Evolutionary conservation across 2,113 vertebrate genomes (phyloP).

Genomic region (Pygoscelis adeliae): DNA sequence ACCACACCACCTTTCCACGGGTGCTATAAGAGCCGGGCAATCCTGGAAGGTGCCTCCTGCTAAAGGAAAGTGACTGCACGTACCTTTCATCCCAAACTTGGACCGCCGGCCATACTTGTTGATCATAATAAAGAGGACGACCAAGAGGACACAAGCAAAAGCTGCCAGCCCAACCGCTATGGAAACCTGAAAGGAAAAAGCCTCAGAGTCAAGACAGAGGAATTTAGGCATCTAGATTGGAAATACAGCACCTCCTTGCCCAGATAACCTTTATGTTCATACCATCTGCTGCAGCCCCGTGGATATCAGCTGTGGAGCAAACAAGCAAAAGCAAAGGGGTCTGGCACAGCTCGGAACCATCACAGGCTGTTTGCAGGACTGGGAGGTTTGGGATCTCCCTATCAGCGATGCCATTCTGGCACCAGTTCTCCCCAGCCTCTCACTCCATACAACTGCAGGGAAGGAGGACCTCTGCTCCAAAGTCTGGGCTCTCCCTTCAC

Average conservation of each 20-base stretch:
- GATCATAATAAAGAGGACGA: slow-evolving; percentile 96
- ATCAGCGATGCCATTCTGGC: neutral
- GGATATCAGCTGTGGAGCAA: neutral
- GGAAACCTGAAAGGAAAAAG: slow-evolving; percentile 82
- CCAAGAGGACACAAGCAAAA: slow-evolving; percentile 93
- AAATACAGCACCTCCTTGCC: neutral
- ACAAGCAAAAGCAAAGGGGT: neutral
- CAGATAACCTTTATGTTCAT: neutral
- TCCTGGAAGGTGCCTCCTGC: slow-evolving; percentile 37
- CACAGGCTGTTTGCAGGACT: neutral
- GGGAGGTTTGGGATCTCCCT: neutral
- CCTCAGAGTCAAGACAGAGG: neutral
- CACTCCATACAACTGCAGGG: neutral
- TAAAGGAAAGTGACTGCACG: neutral
- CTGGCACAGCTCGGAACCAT: neutral
- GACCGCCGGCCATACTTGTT: slow-evolving; percentile 97
- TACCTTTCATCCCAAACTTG: slow-evolving; percentile 99
- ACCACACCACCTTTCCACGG: neutral
- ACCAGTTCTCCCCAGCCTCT: neutral
- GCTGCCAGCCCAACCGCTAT: slow-evolving; percentile 94
- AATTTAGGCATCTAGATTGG: neutral
- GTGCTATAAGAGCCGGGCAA: neutral
- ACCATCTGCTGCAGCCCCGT: neutral
- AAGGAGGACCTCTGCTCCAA: neutral
- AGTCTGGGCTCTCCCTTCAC: neutral